These are phyloP conservation scores for Polypedilum vanderplanki DNA, from an alignment of 1,140 invertebrate genomes.

Conservation along the genomic window DNA sequence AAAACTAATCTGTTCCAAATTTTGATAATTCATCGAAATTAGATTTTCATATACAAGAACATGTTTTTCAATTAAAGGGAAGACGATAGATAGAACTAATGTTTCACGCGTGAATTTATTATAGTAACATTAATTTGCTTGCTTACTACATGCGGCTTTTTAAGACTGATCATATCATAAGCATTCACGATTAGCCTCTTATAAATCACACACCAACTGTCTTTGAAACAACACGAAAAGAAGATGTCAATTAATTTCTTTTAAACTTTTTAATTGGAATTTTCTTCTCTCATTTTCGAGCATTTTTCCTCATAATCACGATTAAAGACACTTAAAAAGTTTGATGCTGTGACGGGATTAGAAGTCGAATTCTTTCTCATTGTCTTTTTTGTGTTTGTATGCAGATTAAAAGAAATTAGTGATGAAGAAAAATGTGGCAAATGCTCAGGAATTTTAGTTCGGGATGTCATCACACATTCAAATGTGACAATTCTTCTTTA, in stretches of 20 bases:
- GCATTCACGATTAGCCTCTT: neutral
- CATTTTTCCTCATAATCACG: neutral
- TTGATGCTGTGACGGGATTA: too few relatives aligned
- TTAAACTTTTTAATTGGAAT: conserved; percentile 15
- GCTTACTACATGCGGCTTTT: neutral
- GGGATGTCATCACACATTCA: neutral
- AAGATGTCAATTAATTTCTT: conserved; percentile 19
- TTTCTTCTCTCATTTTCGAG: neutral
- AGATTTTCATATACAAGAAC: too few relatives aligned
- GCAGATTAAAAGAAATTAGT: neutral
- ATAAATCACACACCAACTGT: conserved; percentile 27
- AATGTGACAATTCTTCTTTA: neutral
- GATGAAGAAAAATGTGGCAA: conserved; percentile 7
- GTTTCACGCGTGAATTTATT: too few relatives aligned
- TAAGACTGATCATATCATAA: too few relatives aligned
- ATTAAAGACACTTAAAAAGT: neutral
- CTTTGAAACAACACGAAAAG: conserved; percentile 17
- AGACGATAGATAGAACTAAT: too few relatives aligned
- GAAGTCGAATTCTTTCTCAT: neutral
- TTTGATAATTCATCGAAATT: too few relatives aligned
- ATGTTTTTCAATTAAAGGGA: too few relatives aligned
- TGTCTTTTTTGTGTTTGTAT: neutral
- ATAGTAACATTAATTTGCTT: conserved; percentile 5
- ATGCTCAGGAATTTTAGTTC: neutral
- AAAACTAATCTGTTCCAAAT: too few relatives aligned